Evolutionary conservation across 2,797 vertebrate species (phyloP).

Genomic region (Carapus acus): DNA sequence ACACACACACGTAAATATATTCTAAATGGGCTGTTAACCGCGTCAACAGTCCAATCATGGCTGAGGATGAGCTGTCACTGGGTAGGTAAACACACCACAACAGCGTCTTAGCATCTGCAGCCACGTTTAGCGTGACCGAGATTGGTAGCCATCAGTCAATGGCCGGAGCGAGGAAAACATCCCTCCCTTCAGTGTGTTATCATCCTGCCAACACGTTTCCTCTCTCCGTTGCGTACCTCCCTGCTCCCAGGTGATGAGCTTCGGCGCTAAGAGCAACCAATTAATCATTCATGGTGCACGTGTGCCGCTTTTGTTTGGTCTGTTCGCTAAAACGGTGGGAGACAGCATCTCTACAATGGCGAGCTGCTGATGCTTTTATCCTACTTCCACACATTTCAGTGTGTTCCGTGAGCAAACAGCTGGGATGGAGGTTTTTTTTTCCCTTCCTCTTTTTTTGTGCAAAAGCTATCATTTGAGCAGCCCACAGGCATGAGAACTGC

Average conservation of each 20-base stretch:
- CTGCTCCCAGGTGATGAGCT: constrained; percentile 58
- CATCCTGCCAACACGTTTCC: constrained; percentile 43
- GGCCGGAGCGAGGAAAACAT: constrained; percentile 27
- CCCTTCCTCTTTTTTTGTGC: constrained; percentile 20
- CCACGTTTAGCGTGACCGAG: constrained; percentile 24
- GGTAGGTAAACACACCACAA: constrained; percentile 56
- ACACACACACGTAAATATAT: constrained; percentile 10
- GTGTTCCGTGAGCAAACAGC: constrained; percentile 60
- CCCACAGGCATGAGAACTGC: constrained; percentile 53
- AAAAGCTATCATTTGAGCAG: constrained; percentile 57
- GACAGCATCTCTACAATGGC: constrained; percentile 55
- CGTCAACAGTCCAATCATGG: constrained; percentile 50
- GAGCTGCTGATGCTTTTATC: constrained; percentile 44
- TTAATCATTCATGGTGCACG: constrained; percentile 68
- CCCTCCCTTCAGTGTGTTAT: constrained; percentile 48
- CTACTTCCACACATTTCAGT: constrained; percentile 44
- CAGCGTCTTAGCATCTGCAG: constrained; percentile 45
- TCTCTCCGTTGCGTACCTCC: constrained; percentile 44
- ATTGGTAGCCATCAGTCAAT: constrained; percentile 34
- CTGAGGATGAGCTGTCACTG: constrained; percentile 49
- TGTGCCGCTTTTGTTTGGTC: constrained; percentile 61
- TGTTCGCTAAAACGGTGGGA: constrained; percentile 41
- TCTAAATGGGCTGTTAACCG: constrained; percentile 55
- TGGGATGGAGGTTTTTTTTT: no score
- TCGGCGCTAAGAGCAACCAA: constrained; percentile 59